phyloP scores from a whole-genome alignment of 2,797 vertebrate genomes.

The Pangasius mekongensis region DNA sequence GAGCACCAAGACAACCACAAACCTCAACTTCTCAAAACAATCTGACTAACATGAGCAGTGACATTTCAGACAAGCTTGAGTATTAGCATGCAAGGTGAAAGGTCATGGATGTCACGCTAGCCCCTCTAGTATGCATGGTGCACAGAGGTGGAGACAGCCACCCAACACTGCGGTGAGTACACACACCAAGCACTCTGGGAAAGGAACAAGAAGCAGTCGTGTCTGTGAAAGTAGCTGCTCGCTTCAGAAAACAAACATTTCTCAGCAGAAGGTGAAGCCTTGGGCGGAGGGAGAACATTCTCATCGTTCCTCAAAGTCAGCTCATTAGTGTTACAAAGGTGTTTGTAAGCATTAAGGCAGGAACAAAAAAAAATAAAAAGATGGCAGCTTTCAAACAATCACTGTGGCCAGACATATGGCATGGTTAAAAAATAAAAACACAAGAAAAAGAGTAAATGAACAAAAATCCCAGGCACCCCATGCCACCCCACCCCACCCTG shows the following conservation, averaged over 20 bases:
- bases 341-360: conserved; percentile 62
- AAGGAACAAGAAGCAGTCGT: conserved; percentile 28
- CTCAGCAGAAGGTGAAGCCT: conserved; percentile 11
- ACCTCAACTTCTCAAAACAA: conserved; percentile 11
- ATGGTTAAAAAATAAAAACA: conserved; percentile 58
- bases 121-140: background rate
- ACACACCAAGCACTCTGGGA: conserved; percentile 16
- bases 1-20: conserved; percentile 38
- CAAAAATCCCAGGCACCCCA: conserved; percentile 62
- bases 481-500: conserved; percentile 42
- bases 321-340: conserved; percentile 64
- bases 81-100: conserved; percentile 45
- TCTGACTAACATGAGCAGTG: background rate
- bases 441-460: conserved; percentile 46
- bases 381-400: conserved; percentile 58
- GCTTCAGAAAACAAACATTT: background rate
- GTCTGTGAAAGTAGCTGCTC: conserved; percentile 34
- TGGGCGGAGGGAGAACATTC: conserved; percentile 20
- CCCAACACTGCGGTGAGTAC: background rate
- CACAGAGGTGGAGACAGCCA: conserved; percentile 18
- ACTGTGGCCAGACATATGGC: conserved; percentile 59
- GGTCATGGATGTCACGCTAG: conserved; percentile 25
- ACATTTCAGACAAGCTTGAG: conserved; percentile 34
- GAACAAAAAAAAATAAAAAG: conserved; percentile 10
- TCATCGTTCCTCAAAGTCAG: conserved; percentile 42